Evolutionary conservation across 2,797 vertebrate genomes (phyloP).

Genomic region (Gymnodraco acuticeps): DNA sequence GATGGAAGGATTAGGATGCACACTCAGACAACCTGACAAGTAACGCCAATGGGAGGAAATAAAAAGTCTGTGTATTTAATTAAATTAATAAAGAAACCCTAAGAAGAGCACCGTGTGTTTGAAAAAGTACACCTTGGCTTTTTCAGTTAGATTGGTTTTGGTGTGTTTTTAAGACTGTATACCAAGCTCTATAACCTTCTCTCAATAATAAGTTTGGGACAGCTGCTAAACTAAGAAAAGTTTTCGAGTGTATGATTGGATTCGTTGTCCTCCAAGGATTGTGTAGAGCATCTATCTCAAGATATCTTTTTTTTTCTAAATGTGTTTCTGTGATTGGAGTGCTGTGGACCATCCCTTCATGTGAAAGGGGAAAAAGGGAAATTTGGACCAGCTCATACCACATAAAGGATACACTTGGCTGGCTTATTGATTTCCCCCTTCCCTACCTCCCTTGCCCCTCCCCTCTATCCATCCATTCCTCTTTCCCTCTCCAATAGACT

Average conservation of each 20-base stretch:
- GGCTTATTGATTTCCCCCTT: conserved; percentile 80
- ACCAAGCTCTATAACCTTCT: conserved; percentile 22
- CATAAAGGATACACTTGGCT: conserved; percentile 63
- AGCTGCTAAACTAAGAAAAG: conserved; percentile 41
- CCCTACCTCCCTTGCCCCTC: conserved; percentile 35
- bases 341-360: conserved; percentile 55
- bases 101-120: conserved; percentile 31
- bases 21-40: conserved; percentile 25
- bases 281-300: conserved; percentile 42
- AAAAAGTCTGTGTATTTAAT: conserved; percentile 48
- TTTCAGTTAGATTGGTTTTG: conserved; percentile 47
- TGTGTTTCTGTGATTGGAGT: conserved; percentile 54
- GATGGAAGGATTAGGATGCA: conserved; percentile 23
- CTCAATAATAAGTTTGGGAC: conserved; percentile 35
- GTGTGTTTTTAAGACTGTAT: conserved; percentile 38
- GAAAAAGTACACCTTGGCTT: conserved; percentile 4
- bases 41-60: conserved; percentile 30
- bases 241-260: conserved; percentile 51
- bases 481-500: conserved; percentile 55
- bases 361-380: conserved; percentile 46
- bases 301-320: conserved; percentile 36
- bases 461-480: conserved; percentile 46
- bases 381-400: conserved; percentile 59
- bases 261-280: conserved; percentile 53
- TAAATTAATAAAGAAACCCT: conserved; percentile 37